phyloP scores from a whole-genome alignment of 2,113 vertebrate genomes.

The Gorsachius goisagi region DNA sequence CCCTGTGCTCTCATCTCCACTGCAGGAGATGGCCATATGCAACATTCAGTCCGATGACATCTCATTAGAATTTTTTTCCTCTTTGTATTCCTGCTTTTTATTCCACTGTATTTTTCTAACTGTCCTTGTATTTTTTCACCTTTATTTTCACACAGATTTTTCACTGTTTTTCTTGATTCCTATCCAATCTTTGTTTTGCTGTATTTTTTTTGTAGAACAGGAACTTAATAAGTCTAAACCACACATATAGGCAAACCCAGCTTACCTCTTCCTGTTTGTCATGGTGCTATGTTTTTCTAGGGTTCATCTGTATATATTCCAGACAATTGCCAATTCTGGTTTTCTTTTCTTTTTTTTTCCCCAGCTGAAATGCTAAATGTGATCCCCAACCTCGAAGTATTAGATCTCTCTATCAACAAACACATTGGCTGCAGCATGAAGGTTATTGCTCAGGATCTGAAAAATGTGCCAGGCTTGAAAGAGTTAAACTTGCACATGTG shows the following conservation, averaged over 20 bases:
- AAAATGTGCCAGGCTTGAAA: conserved; percentile 68
- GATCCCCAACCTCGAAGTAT: conserved; percentile 73
- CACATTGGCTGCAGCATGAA: conserved; percentile 70
- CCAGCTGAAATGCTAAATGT: conserved; percentile 72
- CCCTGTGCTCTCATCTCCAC: neutral
- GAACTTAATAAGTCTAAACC: neutral
- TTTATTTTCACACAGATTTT: neutral
- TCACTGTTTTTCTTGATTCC: neutral
- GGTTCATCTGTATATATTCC: neutral
- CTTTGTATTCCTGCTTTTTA: neutral
- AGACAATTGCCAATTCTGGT: neutral
- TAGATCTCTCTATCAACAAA: conserved; percentile 87
- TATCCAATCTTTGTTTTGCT: neutral
- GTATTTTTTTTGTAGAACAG: neutral
- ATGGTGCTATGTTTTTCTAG: neutral
- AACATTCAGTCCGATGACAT: neutral
- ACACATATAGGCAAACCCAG: neutral
- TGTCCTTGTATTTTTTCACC: neutral
- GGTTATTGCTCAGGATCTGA: conserved; percentile 72
- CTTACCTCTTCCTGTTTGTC: neutral
- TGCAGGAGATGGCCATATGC: neutral
- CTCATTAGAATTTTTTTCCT: neutral
- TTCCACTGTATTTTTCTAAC: neutral
- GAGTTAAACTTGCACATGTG: conserved; percentile 82
- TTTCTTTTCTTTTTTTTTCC: neutral